Conservation (phyloP, 2,888 invertebrate species). For the Vanessa cardui region DNA sequence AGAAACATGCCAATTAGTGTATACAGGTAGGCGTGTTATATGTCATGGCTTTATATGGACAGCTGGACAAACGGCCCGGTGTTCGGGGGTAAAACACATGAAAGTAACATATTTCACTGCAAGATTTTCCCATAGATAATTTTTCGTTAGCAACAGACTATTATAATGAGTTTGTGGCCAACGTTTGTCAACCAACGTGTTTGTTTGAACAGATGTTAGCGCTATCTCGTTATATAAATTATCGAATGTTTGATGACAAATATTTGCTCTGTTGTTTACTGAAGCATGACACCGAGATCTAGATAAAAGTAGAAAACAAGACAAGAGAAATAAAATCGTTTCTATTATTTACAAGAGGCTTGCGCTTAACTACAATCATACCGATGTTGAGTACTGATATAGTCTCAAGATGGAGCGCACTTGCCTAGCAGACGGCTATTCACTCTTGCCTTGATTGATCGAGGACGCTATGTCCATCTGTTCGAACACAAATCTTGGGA, state of each 20-base stretch:
- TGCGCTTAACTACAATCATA: too few species aligned
- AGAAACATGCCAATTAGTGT: too few species aligned
- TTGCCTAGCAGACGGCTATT: too few species aligned
- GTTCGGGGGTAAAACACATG: too few species aligned
- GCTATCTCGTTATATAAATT: slow-evolving; percentile 4
- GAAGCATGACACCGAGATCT: background rate
- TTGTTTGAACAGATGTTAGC: slow-evolving; percentile 4
- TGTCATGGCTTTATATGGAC: too few species aligned
- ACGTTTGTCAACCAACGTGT: slow-evolving; percentile 6
- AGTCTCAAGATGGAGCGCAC: too few species aligned
- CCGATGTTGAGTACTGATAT: too few species aligned
- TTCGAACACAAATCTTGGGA: too few species aligned
- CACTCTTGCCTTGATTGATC: too few species aligned
- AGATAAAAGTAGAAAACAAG: background rate
- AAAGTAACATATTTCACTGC: background rate
- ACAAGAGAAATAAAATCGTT: background rate
- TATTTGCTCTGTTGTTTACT: background rate
- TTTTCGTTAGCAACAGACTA: slow-evolving; percentile 12
- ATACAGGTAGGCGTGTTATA: too few species aligned
- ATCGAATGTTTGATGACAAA: slow-evolving; percentile 5
- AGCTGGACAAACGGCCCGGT: background rate
- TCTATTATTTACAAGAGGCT: background rate
- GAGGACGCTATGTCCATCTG: too few species aligned
- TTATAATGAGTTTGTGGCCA: slow-evolving; percentile 1
- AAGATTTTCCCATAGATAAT: background rate